These are phyloP conservation scores for Syrrhaptes paradoxus DNA, from an alignment of 2,113 vertebrate species.

Conservation along the genomic window DNA sequence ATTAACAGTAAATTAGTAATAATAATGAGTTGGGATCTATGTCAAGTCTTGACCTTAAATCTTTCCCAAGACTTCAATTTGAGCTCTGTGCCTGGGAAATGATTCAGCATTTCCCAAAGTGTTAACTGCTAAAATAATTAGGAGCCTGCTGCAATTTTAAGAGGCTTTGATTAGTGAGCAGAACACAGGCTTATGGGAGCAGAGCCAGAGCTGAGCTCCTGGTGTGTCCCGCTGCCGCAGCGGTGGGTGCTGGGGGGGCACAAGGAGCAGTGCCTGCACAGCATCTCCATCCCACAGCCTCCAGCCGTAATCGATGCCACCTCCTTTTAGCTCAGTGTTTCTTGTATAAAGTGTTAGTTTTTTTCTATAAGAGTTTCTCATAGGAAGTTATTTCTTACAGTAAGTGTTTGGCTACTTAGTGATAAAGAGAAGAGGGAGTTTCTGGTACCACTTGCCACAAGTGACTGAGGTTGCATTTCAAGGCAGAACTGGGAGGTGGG, in stretches of 20 bases:
- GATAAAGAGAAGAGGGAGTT: not conserved
- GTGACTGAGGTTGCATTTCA: not conserved
- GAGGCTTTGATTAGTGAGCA: not conserved
- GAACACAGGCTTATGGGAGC: not conserved
- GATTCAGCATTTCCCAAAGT: not conserved
- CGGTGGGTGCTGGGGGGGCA: not conserved
- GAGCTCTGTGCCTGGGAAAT: not conserved
- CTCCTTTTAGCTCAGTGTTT: not conserved
- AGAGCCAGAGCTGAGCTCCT: not conserved
- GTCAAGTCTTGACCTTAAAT: not conserved
- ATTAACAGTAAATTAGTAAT: not conserved
- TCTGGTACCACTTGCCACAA: not conserved
- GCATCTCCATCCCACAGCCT: not conserved
- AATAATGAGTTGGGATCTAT: not conserved
- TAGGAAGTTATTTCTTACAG: not conserved
- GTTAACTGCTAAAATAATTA: not conserved
- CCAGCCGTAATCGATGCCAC: not conserved
- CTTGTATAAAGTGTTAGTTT: not conserved
- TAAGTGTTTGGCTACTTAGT: not conserved
- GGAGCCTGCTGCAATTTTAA: not conserved
- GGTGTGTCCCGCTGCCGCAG: fast-evolving
- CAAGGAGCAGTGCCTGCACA: not conserved
- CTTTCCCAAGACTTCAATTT: not conserved
- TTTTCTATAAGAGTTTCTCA: not conserved
- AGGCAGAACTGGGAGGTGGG: not conserved